Conservation (phyloP, 2,113 vertebrate genomes). For the Anas platyrhynchos region DNA sequence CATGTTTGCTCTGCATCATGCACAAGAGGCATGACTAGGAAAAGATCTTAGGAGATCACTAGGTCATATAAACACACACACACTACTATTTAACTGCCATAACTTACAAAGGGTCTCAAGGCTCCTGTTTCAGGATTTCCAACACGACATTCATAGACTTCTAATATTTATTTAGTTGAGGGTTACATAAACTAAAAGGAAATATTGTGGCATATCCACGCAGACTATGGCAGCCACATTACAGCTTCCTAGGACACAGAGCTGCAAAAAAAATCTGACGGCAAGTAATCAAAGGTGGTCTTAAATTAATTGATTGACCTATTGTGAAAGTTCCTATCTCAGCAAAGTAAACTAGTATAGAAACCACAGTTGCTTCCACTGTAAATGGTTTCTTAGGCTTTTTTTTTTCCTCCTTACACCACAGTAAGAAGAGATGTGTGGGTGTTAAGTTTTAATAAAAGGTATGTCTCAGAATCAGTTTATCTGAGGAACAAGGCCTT, state of each 20-base stretch:
- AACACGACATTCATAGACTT: background rate
- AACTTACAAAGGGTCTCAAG: background rate
- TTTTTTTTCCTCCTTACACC: background rate
- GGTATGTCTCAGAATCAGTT: background rate
- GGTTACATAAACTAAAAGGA: background rate
- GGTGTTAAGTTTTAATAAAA: conserved; percentile 17
- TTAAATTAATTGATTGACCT: background rate
- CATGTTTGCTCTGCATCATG: background rate
- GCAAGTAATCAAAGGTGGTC: background rate
- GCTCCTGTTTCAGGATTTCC: background rate
- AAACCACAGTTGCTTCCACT: background rate
- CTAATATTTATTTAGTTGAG: background rate
- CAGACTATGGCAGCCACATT: background rate
- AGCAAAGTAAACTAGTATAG: background rate
- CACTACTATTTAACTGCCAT: background rate
- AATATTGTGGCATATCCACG: background rate
- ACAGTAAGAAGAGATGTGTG: background rate
- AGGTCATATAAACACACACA: background rate
- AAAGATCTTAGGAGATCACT: background rate
- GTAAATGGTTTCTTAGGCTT: background rate
- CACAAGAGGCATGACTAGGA: background rate
- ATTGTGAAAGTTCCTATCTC: background rate
- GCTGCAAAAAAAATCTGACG: background rate
- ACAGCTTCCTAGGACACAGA: background rate
- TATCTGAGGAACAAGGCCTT: background rate